These are phyloP conservation scores for Bellardia pandia DNA, from an alignment of 2,888 invertebrate genomes.

Conservation along the genomic window DNA sequence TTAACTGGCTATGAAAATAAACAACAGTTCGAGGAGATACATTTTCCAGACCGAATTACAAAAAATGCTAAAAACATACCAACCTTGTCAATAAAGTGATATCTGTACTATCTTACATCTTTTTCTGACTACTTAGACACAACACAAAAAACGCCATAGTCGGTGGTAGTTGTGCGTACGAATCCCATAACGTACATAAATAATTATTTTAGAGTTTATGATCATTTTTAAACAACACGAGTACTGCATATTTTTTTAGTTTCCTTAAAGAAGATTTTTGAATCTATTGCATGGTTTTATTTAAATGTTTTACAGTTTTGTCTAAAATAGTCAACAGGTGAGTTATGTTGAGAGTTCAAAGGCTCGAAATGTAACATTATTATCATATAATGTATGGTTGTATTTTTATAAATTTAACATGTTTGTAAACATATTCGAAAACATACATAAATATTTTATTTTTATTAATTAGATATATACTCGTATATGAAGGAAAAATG, in stretches of 20 bases:
- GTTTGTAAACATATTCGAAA: conserved; percentile 10
- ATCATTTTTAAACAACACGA: neutral
- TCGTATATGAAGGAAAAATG: neutral
- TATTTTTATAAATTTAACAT: neutral
- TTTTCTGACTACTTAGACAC: neutral
- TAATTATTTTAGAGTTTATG: conserved; percentile 22
- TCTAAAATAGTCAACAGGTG: conserved; percentile 17
- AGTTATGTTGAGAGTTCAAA: conserved; percentile 40
- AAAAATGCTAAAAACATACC: too few relatives aligned
- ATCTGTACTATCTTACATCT: neutral
- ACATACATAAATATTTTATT: conserved; percentile 27
- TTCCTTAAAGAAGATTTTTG: conserved; percentile 1
- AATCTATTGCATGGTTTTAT: conserved; percentile 21
- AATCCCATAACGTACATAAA: conserved; percentile 8
- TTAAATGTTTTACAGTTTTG: conserved; percentile 17
- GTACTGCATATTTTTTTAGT: neutral
- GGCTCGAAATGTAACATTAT: conserved; percentile 19
- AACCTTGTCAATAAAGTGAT: neutral
- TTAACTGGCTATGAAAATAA: too few relatives aligned
- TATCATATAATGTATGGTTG: conserved; percentile 17
- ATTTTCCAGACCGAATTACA: too few relatives aligned
- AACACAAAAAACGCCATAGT: neutral
- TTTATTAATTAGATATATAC: conserved; percentile 18
- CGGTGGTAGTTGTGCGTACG: neutral
- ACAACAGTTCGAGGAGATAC: too few relatives aligned